A percentile compares a stretch with the other conserved stretches of the same genome.
Evolutionary conservation across 1,140 invertebrate genomes (phyloP).

Genomic region (Carposina sasakii): DNA sequence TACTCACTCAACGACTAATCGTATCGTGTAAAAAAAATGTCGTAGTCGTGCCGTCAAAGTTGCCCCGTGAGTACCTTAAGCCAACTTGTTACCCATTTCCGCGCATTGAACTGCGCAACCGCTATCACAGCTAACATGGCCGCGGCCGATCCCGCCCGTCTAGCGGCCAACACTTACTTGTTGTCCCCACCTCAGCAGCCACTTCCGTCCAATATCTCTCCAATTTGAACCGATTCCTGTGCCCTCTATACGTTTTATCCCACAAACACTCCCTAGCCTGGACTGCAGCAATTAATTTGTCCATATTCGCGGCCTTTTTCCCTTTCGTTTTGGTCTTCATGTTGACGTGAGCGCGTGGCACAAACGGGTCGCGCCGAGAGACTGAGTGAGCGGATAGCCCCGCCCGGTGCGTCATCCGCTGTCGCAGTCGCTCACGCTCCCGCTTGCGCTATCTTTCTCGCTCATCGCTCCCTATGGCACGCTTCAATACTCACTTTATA

Average conservation of each 20-base stretch:
- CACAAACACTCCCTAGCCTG: constrained; percentile 62
- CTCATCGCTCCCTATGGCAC: constrained; percentile 42
- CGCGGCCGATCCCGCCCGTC: constrained; percentile 41
- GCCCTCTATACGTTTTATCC: constrained; percentile 62
- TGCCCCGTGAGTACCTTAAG: too few species aligned
- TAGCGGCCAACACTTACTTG: constrained; percentile 45
- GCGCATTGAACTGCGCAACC: background rate
- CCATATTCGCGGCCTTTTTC: constrained; percentile 58
- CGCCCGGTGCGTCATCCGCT: constrained; percentile 22
- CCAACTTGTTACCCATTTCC: background rate
- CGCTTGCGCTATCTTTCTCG: constrained; percentile 40
- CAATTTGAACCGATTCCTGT: constrained; percentile 61
- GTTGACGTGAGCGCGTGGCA: constrained; percentile 32
- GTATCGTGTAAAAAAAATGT: too few species aligned
- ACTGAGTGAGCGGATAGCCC: constrained; percentile 37
- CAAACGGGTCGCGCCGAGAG: constrained; percentile 34
- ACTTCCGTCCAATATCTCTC: constrained; percentile 67
- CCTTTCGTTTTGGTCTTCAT: constrained; percentile 48
- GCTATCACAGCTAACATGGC: constrained; percentile 23
- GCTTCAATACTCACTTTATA: constrained; percentile 29
- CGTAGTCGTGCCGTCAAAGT: too few species aligned
- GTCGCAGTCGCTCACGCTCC: constrained; percentile 28
- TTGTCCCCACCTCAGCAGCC: constrained; percentile 57
- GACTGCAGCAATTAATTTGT: constrained; percentile 61
- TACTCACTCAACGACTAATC: too few species aligned